These are phyloP conservation scores for Ophonus ardosiacus DNA, from an alignment of 2,888 invertebrate genomes.

Conservation along the genomic window DNA sequence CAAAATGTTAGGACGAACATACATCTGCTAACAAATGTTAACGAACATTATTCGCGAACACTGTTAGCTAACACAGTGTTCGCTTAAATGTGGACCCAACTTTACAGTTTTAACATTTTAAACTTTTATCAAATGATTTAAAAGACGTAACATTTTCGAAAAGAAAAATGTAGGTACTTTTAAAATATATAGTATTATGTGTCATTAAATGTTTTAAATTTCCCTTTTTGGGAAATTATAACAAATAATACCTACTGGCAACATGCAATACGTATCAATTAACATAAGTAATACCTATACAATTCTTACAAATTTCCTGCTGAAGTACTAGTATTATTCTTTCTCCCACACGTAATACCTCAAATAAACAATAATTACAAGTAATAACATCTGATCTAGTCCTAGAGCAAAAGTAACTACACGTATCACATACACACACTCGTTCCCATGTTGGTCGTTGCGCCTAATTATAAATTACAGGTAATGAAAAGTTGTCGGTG, in stretches of 20 bases:
- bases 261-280: not conserved
- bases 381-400: slow-evolving; percentile 9
- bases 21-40: too few relatives aligned
- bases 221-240: not conserved
- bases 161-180: not conserved
- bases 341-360: slow-evolving; percentile 30
- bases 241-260: not conserved
- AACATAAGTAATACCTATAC: not conserved
- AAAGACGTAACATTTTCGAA: not conserved
- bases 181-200: not conserved
- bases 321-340: not conserved
- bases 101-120: too few relatives aligned
- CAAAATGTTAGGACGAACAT: too few relatives aligned
- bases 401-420: slow-evolving; percentile 9
- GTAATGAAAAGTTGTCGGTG: slow-evolving; percentile 50
- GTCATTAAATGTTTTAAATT: not conserved
- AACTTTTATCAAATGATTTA: not conserved
- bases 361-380: slow-evolving; percentile 30
- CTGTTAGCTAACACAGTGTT: too few relatives aligned
- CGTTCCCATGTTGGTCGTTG: slow-evolving; percentile 10
- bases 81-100: too few relatives aligned
- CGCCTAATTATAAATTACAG: slow-evolving; percentile 54
- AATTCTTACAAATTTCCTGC: not conserved
- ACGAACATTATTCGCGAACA: too few relatives aligned
- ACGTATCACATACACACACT: slow-evolving; percentile 6